Conservation (phyloP, 2,113 vertebrate genomes). For the Salvator merianae region DNA sequence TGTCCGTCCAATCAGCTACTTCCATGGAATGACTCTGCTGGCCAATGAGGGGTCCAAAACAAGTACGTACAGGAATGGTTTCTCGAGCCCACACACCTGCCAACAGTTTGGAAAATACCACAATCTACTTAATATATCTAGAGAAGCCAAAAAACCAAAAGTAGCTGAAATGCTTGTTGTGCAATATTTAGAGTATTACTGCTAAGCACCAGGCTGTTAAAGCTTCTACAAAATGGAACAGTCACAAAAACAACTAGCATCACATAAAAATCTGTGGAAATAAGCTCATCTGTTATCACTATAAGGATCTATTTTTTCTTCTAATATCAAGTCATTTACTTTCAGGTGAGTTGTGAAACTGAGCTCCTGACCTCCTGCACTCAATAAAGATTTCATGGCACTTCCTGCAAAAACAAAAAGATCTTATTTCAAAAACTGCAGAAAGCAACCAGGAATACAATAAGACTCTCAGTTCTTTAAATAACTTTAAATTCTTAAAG, state of each 20-base stretch:
- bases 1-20: slow-evolving; percentile 92
- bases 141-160: not conserved
- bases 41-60: slow-evolving; percentile 94
- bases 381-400: slow-evolving; percentile 47
- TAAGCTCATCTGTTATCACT: slow-evolving; percentile 44
- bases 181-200: slow-evolving; percentile 32
- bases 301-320: slow-evolving; percentile 28
- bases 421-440: slow-evolving; percentile 62
- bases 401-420: slow-evolving; percentile 70
- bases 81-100: slow-evolving; percentile 92
- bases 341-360: slow-evolving; percentile 53
- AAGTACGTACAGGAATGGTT: slow-evolving; percentile 89
- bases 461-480: not conserved
- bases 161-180: slow-evolving; percentile 14
- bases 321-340: slow-evolving; percentile 59
- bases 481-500: not conserved
- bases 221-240: slow-evolving; percentile 60
- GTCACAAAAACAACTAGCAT: slow-evolving; percentile 62
- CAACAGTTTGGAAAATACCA: slow-evolving; percentile 24
- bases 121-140: slow-evolving; percentile 42
- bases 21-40: slow-evolving; percentile 94
- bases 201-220: slow-evolving; percentile 55
- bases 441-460: slow-evolving; percentile 8
- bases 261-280: slow-evolving; percentile 53
- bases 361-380: slow-evolving; percentile 53